Percentiles rank a stretch among this genome's conserved stretches.
Evolutionary conservation across 2,888 invertebrate genomes (phyloP).

Genomic region (Lasioglossum calceatum): DNA sequence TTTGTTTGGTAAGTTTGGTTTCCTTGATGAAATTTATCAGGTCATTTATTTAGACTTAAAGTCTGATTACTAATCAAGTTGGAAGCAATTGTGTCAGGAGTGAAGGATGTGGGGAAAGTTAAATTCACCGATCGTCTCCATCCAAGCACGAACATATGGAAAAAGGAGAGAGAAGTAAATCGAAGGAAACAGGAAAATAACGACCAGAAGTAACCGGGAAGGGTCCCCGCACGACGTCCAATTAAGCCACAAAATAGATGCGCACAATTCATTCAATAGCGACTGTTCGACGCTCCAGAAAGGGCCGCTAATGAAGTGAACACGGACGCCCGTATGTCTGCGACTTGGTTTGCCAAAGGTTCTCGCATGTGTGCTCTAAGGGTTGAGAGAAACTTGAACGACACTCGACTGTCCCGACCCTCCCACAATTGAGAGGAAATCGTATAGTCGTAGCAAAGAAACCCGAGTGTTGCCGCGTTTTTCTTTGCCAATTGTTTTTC

Average conservation of each 20-base stretch:
- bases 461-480: conserved; percentile 18
- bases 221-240: conserved; percentile 72
- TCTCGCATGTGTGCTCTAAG: conserved; percentile 12
- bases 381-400: conserved; percentile 33
- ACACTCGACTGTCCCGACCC: conserved; percentile 29
- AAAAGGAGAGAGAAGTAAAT: conserved; percentile 21
- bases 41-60: background rate
- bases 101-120: background rate
- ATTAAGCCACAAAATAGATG: conserved; percentile 76
- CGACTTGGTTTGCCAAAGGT: conserved; percentile 23
- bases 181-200: conserved; percentile 58
- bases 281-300: conserved; percentile 69
- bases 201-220: conserved; percentile 63
- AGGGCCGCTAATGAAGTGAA: conserved; percentile 75
- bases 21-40: too few relatives aligned
- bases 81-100: background rate
- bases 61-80: background rate
- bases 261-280: conserved; percentile 68
- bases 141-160: background rate
- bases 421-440: conserved; percentile 29
- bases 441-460: conserved; percentile 8
- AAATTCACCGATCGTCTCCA: background rate
- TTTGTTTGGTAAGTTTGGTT: too few relatives aligned
- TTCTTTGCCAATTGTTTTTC: background rate
- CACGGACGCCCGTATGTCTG: conserved; percentile 43